Evolutionary conservation across 2,113 vertebrate genomes (phyloP).

Genomic region (Cyprinodon brontotheroides): DNA sequence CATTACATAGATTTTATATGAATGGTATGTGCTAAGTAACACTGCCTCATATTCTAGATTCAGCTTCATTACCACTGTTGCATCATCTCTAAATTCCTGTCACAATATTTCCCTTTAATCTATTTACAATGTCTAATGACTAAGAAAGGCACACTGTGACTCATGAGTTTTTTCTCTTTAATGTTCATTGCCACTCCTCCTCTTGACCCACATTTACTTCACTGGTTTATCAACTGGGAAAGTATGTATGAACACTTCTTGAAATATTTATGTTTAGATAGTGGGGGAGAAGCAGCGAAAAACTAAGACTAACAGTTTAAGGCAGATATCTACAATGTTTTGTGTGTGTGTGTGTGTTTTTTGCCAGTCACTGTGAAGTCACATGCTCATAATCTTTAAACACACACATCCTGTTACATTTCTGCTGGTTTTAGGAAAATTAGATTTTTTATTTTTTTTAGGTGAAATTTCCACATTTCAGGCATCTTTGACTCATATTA

Average conservation of each 20-base stretch:
- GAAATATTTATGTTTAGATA: constrained; percentile 16
- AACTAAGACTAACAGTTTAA: neutral
- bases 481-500: constrained; percentile 30
- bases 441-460: neutral
- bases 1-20: neutral
- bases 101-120: constrained; percentile 31
- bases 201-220: neutral
- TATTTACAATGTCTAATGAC: constrained; percentile 29
- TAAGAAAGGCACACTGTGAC: neutral
- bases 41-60: neutral
- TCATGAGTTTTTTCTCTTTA: neutral
- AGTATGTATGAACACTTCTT: constrained; percentile 5
- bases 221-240: constrained; percentile 2
- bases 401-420: constrained; percentile 42
- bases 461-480: constrained; percentile 65
- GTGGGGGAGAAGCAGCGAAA: neutral
- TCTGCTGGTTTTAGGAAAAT: constrained; percentile 15
- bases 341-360: constrained; percentile 11
- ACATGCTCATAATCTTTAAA: constrained; percentile 39
- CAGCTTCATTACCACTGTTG: constrained; percentile 13
- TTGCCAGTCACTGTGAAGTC: constrained; percentile 19
- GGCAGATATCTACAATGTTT: neutral
- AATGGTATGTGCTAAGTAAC: neutral
- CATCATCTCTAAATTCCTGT: constrained; percentile 7
- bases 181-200: neutral